Evolutionary conservation across 2,113 vertebrate genomes (phyloP).

Genomic region (Passer domesticus): DNA sequence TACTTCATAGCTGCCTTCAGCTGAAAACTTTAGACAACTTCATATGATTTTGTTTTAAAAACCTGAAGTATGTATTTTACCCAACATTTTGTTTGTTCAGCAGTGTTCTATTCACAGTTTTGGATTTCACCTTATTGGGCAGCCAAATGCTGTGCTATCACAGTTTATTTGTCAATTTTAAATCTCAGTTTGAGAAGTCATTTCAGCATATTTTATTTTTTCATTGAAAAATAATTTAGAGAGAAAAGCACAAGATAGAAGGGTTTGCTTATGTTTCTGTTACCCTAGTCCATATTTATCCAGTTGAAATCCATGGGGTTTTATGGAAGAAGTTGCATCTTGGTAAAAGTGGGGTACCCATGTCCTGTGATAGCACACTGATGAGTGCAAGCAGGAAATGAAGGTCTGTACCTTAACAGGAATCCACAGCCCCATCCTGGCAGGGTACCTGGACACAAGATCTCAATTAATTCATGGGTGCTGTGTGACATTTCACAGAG

Average conservation of each 20-base stretch:
- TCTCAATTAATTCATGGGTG: not conserved
- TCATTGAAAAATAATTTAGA: not conserved
- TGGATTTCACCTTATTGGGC: not conserved
- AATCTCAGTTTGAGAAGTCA: not conserved
- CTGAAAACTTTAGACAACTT: not conserved
- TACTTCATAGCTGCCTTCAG: not conserved
- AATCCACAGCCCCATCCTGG: not conserved
- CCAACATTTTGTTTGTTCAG: not conserved
- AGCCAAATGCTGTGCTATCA: not conserved
- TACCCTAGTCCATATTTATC: not conserved
- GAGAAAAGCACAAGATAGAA: not conserved
- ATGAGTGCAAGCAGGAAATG: not conserved
- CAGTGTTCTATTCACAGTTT: not conserved
- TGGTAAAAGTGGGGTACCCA: not conserved
- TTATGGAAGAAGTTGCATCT: not conserved
- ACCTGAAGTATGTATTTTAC: not conserved
- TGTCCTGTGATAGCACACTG: not conserved
- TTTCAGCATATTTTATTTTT: not conserved
- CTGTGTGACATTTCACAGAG: fast-evolving
- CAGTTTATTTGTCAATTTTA: not conserved
- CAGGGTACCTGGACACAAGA: not conserved
- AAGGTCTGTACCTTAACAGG: not conserved
- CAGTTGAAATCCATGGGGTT: not conserved
- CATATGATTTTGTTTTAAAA: not conserved
- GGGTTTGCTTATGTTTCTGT: not conserved